phyloP scores from a whole-genome alignment of 2,797 vertebrate species.

The Neosilurus hyrtlii region DNA sequence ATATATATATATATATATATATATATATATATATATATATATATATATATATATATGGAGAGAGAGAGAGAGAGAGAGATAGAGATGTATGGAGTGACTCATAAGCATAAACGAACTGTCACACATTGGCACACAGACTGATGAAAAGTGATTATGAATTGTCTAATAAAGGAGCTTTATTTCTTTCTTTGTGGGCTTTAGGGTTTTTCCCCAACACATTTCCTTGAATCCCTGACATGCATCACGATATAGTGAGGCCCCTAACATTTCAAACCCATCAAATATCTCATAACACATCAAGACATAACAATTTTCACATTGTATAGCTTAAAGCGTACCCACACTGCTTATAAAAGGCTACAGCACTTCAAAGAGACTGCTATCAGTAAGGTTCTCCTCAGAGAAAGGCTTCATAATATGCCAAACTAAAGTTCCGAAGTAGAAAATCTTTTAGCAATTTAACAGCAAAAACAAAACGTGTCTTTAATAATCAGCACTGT shows the following conservation, averaged over 20 bases:
- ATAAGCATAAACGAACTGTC: background rate
- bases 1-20: too few species aligned
- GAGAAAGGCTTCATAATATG: background rate
- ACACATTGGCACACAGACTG: slow-evolving; percentile 32
- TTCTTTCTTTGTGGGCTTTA: background rate
- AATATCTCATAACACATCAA: background rate
- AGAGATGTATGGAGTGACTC: background rate
- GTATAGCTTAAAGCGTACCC: background rate
- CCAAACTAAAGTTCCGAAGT: background rate
- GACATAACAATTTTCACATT: slow-evolving; percentile 7
- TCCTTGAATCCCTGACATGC: slow-evolving; percentile 46
- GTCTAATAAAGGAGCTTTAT: slow-evolving; percentile 27
- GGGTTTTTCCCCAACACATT: slow-evolving; percentile 37
- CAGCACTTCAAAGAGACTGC: background rate
- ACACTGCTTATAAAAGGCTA: background rate
- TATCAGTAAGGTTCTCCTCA: background rate
- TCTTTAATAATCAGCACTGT: background rate
- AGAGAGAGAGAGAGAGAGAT: too few species aligned
- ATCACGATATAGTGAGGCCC: slow-evolving; percentile 29
- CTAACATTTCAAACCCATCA: background rate
- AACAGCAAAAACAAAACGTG: background rate
- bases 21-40: too few species aligned
- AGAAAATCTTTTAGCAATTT: background rate
- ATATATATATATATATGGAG: too few species aligned
- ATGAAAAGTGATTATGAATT: slow-evolving; percentile 40